Conservation (phyloP, 1,140 invertebrate species). For the Anastrepha obliqua region DNA sequence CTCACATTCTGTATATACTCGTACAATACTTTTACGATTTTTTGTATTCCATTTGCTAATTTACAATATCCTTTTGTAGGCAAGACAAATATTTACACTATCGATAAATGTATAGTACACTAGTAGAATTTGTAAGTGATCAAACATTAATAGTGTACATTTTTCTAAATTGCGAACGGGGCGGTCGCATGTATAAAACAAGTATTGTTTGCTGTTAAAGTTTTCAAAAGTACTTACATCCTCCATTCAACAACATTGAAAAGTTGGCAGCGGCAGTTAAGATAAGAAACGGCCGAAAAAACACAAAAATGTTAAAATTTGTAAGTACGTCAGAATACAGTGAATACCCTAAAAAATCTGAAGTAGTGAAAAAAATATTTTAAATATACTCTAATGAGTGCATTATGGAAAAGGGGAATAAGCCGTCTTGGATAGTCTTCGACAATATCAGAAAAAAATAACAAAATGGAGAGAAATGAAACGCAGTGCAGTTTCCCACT, state of each 20-base stretch:
- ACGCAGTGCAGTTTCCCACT: too few species aligned
- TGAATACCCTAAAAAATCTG: neutral
- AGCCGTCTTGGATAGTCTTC: too few species aligned
- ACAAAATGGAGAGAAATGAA: too few species aligned
- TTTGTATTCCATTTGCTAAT: neutral
- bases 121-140: neutral
- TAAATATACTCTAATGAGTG: too few species aligned
- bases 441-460: too few species aligned
- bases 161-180: neutral
- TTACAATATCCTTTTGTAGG: neutral
- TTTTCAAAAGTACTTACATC: neutral
- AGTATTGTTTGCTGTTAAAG: neutral
- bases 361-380: neutral
- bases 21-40: too few species aligned
- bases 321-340: neutral
- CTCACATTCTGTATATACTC: too few species aligned
- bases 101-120: neutral
- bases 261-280: too few species aligned
- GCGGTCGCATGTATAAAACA: neutral
- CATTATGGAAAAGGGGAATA: too few species aligned
- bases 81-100: neutral
- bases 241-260: neutral
- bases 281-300: neutral
- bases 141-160: neutral
- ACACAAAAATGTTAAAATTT: neutral